Evolutionary conservation across 2,797 vertebrate species (phyloP).

Genomic region (Sebastes paucispinis): DNA sequence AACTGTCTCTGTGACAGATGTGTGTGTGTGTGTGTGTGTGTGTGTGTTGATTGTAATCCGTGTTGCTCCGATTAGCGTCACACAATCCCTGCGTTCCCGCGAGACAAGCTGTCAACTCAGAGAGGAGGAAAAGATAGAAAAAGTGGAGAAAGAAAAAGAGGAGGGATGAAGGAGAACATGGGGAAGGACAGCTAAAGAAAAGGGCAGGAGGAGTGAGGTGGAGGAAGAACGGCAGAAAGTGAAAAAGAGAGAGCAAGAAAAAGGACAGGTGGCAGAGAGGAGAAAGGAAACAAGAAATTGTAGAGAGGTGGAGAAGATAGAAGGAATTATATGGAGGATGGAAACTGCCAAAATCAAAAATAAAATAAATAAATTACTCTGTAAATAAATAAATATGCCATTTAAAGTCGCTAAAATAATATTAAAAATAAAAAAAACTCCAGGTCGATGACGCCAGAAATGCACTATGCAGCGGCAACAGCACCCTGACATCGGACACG

Average conservation of each 20-base stretch:
- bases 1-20: slow-evolving; percentile 54
- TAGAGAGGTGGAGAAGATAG: neutral
- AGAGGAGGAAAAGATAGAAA: neutral
- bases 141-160: slow-evolving; percentile 3
- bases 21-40: slow-evolving; percentile 1
- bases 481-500: too few species aligned
- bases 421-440: too few species aligned
- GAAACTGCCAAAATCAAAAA: too few species aligned
- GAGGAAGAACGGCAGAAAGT: neutral
- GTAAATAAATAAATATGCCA: too few species aligned
- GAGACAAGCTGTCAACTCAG: slow-evolving; percentile 61
- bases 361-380: too few species aligned
- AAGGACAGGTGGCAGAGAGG: neutral
- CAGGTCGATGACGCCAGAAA: too few species aligned
- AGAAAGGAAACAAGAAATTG: neutral
- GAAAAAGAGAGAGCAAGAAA: neutral
- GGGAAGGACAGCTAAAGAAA: neutral
- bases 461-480: too few species aligned
- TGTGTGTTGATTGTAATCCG: slow-evolving; percentile 51
- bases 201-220: neutral
- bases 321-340: too few species aligned
- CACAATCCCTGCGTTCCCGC: slow-evolving; percentile 52
- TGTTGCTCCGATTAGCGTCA: slow-evolving; percentile 58
- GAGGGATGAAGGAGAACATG: neutral
- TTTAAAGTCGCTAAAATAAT: too few species aligned